Evolutionary conservation across 2,888 invertebrate species (phyloP).

Genomic region (Agrotis exclamationis): DNA sequence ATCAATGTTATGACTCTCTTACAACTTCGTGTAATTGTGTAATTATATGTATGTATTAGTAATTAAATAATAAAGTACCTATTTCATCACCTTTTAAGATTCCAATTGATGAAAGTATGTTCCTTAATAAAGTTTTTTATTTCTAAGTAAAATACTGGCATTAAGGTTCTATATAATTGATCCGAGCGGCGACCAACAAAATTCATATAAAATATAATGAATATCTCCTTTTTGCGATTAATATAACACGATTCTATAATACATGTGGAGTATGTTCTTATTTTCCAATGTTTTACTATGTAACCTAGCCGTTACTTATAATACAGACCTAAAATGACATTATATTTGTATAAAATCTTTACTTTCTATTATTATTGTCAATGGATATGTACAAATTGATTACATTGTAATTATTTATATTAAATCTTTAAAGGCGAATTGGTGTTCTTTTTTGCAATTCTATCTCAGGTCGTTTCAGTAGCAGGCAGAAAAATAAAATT

Average conservation of each 20-base stretch:
- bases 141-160: slow-evolving; percentile 86
- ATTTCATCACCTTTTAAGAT: slow-evolving; percentile 67
- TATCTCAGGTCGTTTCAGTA: not conserved
- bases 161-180: slow-evolving; percentile 80
- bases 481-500: slow-evolving; percentile 29
- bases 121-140: slow-evolving; percentile 89
- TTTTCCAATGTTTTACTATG: slow-evolving; percentile 80
- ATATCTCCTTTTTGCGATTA: slow-evolving; percentile 60
- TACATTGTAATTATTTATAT: slow-evolving; percentile 89
- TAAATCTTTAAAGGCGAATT: slow-evolving; percentile 86
- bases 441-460: slow-evolving; percentile 60
- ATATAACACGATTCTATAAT: slow-evolving; percentile 61
- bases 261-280: slow-evolving; percentile 75
- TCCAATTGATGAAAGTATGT: slow-evolving; percentile 77
- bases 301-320: slow-evolving; percentile 80
- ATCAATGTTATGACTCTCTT: slow-evolving; percentile 68
- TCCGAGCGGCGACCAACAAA: slow-evolving; percentile 62
- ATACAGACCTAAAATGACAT: slow-evolving; percentile 86
- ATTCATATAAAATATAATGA: slow-evolving; percentile 54
- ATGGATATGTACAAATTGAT: slow-evolving; percentile 89
- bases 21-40: slow-evolving; percentile 69
- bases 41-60: slow-evolving; percentile 69
- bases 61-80: slow-evolving; percentile 64
- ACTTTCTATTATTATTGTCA: slow-evolving; percentile 88
- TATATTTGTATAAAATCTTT: slow-evolving; percentile 90